Conservation (phyloP, 2,113 vertebrate genomes). For the Theropithecus gelada region DNA sequence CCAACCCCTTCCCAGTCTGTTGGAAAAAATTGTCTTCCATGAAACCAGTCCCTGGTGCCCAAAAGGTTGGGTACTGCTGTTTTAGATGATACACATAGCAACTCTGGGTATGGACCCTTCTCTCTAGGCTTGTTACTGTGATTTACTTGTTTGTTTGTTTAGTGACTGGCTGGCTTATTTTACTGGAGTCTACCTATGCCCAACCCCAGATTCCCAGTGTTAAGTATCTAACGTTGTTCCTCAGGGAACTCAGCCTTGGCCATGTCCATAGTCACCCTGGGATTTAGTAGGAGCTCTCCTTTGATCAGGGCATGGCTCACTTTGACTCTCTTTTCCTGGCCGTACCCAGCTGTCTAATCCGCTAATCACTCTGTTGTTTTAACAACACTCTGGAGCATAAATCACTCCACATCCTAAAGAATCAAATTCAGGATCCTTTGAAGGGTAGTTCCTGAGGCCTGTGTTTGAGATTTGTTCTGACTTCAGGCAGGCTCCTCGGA, state of each 20-base stretch:
- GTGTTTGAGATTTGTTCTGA: neutral
- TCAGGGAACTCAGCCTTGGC: neutral
- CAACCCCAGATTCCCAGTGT: neutral
- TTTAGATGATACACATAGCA: neutral
- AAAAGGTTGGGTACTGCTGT: no score
- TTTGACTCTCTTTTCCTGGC: neutral
- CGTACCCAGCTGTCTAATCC: neutral
- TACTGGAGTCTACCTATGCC: neutral
- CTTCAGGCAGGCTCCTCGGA: neutral
- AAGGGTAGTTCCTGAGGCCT: neutral
- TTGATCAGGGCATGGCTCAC: neutral
- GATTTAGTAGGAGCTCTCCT: neutral
- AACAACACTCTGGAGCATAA: neutral
- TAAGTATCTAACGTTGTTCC: neutral
- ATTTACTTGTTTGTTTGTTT: neutral
- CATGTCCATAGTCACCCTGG: neutral
- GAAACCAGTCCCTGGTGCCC: no score
- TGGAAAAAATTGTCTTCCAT: no score
- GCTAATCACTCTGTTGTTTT: neutral
- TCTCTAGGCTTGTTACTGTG: neutral
- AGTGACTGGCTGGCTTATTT: neutral
- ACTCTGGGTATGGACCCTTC: neutral
- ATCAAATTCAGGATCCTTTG: neutral
- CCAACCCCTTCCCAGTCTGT: no score
- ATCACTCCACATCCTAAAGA: neutral